Evolutionary conservation across 1,140 invertebrate species (phyloP).

Genomic region (Odontomachus brunneus): DNA sequence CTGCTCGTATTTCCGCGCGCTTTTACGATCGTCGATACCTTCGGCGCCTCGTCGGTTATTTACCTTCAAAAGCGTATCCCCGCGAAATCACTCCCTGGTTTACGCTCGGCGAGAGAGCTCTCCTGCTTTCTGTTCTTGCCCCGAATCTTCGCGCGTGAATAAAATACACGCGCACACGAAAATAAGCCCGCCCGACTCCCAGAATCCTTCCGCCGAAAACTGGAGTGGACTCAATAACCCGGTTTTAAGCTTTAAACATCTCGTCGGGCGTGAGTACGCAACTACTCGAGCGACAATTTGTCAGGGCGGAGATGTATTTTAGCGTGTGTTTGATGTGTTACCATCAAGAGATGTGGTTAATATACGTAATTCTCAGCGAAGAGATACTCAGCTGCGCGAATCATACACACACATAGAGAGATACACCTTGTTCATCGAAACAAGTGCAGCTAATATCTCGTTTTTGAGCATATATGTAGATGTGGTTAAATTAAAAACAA

Average conservation of each 20-base stretch:
- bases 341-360: conserved; percentile 9
- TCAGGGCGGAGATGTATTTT: conserved; percentile 7
- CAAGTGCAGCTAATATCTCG: background rate
- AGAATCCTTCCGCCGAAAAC: conserved; percentile 16
- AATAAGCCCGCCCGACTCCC: background rate
- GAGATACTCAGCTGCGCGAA: background rate
- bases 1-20: conserved; percentile 8
- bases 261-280: background rate
- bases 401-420: too few relatives aligned
- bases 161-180: conserved; percentile 18
- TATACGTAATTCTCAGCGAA: conserved; percentile 24
- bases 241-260: conserved; percentile 12
- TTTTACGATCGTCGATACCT: conserved; percentile 27
- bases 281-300: conserved; percentile 15
- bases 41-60: conserved; percentile 18
- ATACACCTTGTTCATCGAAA: background rate
- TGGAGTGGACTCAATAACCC: conserved; percentile 36
- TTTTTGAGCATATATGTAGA: background rate
- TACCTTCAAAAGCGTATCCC: conserved; percentile 12
- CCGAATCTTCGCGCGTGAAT: background rate
- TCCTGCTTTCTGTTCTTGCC: background rate
- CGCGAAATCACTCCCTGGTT: conserved; percentile 3
- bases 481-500: too few relatives aligned
- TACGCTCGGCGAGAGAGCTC: background rate
- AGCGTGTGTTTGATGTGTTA: conserved; percentile 28